These are phyloP conservation scores for Neria commutata DNA, from an alignment of 2,888 invertebrate species.

Conservation along the genomic window DNA sequence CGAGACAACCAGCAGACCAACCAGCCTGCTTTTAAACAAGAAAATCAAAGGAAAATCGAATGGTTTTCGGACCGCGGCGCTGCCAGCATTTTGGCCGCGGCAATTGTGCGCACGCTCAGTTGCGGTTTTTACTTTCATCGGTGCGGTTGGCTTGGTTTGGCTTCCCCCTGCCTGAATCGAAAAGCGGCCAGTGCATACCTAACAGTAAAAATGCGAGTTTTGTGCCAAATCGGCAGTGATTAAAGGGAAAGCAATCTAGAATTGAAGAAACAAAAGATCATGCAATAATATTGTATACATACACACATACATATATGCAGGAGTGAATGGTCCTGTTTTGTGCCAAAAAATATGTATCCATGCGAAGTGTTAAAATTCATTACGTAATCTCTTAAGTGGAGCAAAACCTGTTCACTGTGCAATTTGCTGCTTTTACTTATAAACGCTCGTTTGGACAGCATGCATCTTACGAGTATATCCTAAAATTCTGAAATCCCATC, in stretches of 20 bases:
- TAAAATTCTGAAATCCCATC: too few species aligned
- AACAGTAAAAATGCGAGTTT: too few species aligned
- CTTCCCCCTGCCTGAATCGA: constrained; percentile 19
- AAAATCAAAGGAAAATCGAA: constrained; percentile 1
- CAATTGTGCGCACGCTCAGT: constrained; percentile 60
- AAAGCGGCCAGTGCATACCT: neutral
- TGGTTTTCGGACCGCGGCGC: neutral
- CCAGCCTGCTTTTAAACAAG: neutral
- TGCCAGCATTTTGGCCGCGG: constrained; percentile 16
- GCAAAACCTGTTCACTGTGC: too few species aligned
- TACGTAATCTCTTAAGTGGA: too few species aligned
- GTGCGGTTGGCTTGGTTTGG: constrained; percentile 45
- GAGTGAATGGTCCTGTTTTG: neutral
- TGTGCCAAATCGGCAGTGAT: too few species aligned
- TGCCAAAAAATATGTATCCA: neutral
- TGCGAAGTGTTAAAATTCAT: too few species aligned
- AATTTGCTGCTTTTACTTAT: too few species aligned
- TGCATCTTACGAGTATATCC: too few species aligned
- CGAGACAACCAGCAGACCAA: neutral
- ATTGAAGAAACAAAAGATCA: too few species aligned
- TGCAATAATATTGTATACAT: too few species aligned
- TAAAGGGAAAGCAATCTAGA: neutral
- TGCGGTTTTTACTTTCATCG: constrained; percentile 62
- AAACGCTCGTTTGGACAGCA: too few species aligned
- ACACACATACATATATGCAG: neutral